Percentiles rank a stretch among this genome's conserved stretches.
Evolutionary conservation across 1,140 invertebrate species (phyloP).

Genomic region (Glomeris maerens): DNA sequence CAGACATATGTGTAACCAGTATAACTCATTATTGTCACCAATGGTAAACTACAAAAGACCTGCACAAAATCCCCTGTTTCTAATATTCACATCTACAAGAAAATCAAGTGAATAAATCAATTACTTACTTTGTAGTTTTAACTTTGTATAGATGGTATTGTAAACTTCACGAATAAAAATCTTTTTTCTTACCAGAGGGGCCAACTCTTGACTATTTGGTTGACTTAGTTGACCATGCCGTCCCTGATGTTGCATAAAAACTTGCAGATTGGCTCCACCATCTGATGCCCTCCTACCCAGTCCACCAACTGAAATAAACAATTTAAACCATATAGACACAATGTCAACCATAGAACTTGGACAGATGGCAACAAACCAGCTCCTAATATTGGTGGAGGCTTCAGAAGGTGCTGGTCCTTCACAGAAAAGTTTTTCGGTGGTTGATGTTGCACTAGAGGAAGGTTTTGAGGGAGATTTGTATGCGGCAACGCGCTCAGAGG

Average conservation of each 20-base stretch:
- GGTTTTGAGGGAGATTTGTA: constrained; percentile 53
- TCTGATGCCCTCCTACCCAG: constrained; percentile 86
- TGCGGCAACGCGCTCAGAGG: constrained; percentile 38
- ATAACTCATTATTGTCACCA: too few relatives aligned
- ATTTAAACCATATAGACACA: constrained; percentile 2
- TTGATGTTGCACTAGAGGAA: constrained; percentile 57
- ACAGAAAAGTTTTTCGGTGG: constrained; percentile 70
- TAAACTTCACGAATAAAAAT: not conserved
- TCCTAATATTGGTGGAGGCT: constrained; percentile 75
- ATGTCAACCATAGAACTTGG: not conserved
- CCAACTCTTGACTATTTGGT: constrained; percentile 45
- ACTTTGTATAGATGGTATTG: too few relatives aligned
- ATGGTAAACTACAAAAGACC: too few relatives aligned
- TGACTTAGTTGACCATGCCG: constrained; percentile 42
- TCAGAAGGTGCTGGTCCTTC: constrained; percentile 84
- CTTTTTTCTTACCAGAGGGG: constrained; percentile 22
- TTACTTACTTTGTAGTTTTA: too few relatives aligned
- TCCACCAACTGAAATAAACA: constrained; percentile 42
- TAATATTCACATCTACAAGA: too few relatives aligned
- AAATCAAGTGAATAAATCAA: too few relatives aligned
- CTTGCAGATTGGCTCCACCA: constrained; percentile 83
- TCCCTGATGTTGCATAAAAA: constrained; percentile 49
- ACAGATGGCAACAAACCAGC: constrained; percentile 44
- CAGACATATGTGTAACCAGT: too few relatives aligned
- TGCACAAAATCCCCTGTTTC: too few relatives aligned